Percentiles rank a stretch among this genome's conserved stretches.
Evolutionary conservation across 2,113 vertebrate genomes (phyloP).

Genomic region (Trachemys scripta): DNA sequence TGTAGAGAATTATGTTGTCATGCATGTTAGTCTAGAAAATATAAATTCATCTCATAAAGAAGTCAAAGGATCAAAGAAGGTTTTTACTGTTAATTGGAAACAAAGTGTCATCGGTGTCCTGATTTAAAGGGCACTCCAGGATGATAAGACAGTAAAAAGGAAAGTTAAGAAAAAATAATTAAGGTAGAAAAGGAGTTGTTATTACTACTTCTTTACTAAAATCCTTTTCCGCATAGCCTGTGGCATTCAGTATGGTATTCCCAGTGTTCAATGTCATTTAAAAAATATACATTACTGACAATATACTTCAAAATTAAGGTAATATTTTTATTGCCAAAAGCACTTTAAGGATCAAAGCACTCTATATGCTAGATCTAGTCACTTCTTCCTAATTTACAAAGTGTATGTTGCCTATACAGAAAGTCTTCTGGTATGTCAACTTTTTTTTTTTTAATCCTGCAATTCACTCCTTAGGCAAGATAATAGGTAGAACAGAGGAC

Average conservation of each 20-base stretch:
- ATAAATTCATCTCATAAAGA: slow-evolving; percentile 81
- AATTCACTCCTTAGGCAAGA: not conserved
- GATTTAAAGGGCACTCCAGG: slow-evolving; percentile 81
- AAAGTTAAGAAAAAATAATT: slow-evolving; percentile 64
- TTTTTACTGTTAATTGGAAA: slow-evolving; percentile 83
- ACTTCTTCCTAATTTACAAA: slow-evolving; percentile 32
- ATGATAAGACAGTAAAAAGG: slow-evolving; percentile 63
- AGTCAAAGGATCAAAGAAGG: slow-evolving; percentile 79
- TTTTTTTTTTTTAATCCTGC: not conserved
- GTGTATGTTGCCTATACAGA: not conserved
- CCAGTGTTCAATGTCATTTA: slow-evolving; percentile 50
- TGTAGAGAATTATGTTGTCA: slow-evolving; percentile 82
- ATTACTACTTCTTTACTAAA: slow-evolving; percentile 60
- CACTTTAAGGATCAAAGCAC: slow-evolving; percentile 47
- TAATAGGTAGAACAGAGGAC: not conserved
- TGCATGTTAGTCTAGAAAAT: slow-evolving; percentile 82
- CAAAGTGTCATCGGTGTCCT: slow-evolving; percentile 77
- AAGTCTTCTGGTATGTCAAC: not conserved
- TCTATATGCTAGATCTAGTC: slow-evolving; percentile 30
- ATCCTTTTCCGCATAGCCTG: slow-evolving; percentile 14
- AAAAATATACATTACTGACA: slow-evolving; percentile 55
- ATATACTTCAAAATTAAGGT: slow-evolving; percentile 63
- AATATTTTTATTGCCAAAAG: slow-evolving; percentile 70
- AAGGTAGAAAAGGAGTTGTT: slow-evolving; percentile 66
- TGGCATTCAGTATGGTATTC: slow-evolving; percentile 50